Conservation (phyloP, 2,888 invertebrate species). For the Cataglyphis altisquamis region DNA sequence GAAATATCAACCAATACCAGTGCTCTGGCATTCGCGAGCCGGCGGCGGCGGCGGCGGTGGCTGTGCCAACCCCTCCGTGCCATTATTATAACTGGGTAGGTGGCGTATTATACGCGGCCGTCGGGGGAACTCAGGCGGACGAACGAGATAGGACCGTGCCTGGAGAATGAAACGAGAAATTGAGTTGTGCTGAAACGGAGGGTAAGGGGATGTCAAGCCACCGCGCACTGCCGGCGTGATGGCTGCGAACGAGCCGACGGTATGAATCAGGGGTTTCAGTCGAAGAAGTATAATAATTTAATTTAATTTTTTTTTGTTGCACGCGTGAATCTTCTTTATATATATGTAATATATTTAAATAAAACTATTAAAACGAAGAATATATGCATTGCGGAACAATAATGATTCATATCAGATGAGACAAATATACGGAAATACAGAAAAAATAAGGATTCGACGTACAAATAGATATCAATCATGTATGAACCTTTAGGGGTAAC, state of each 20-base stretch:
- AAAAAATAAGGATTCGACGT: not conserved
- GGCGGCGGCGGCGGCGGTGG: conserved; percentile 71
- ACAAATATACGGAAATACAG: not conserved
- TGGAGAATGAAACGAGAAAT: conserved; percentile 86
- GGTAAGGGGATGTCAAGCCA: conserved; percentile 73
- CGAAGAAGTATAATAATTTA: not conserved
- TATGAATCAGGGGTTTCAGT: conserved; percentile 66
- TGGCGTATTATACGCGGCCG: conserved; percentile 85
- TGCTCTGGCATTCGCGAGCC: conserved; percentile 76
- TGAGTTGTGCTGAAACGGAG: conserved; percentile 83
- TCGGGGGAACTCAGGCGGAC: conserved; percentile 85
- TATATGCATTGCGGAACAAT: not conserved
- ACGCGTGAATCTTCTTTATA: not conserved
- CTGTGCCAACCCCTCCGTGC: conserved; percentile 75
- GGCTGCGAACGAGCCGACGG: conserved; percentile 66
- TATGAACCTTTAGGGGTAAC: not conserved
- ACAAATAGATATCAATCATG: not conserved
- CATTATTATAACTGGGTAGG: conserved; percentile 85
- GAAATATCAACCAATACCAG: conserved; percentile 86
- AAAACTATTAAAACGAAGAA: not conserved
- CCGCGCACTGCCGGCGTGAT: conserved; percentile 74
- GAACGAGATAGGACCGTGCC: conserved; percentile 84
- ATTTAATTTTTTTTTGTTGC: conserved; percentile 35
- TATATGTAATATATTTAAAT: not conserved
- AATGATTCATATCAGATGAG: not conserved